Evolutionary conservation across 2,797 vertebrate species (phyloP).

Genomic region (Sebastes hubbsi): DNA sequence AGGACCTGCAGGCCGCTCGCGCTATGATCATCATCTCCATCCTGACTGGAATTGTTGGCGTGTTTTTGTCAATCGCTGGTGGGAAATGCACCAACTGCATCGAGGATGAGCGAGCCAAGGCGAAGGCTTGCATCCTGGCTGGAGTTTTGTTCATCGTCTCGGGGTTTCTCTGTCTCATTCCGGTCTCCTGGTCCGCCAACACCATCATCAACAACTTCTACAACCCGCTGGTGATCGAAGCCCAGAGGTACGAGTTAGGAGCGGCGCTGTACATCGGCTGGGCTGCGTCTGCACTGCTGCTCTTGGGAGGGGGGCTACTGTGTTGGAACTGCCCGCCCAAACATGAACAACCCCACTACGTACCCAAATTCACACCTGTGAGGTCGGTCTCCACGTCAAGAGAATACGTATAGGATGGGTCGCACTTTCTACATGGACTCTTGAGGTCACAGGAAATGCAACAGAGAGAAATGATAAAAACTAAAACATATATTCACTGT

Average conservation of each 20-base stretch:
- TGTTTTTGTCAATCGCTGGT: constrained; percentile 77
- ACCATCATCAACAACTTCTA: constrained; percentile 83
- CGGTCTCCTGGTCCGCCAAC: constrained; percentile 83
- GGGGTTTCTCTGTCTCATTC: constrained; percentile 81
- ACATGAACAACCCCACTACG: constrained; percentile 58
- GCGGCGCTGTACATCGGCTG: constrained; percentile 92
- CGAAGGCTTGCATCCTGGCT: constrained; percentile 77
- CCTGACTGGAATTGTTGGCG: constrained; percentile 73
- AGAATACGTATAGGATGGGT: constrained; percentile 71
- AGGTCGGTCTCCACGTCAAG: constrained; percentile 67
- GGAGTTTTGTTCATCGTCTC: constrained; percentile 80
- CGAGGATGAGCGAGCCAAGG: constrained; percentile 75
- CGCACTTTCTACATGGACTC: not conserved
- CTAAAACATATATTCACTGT: not conserved
- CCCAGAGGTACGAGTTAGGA: constrained; percentile 88
- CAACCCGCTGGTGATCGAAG: constrained; percentile 70
- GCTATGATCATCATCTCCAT: constrained; percentile 83
- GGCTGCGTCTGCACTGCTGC: constrained; percentile 84
- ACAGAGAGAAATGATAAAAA: not conserved
- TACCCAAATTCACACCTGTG: constrained; percentile 64
- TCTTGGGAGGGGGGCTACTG: constrained; percentile 88
- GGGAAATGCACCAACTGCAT: constrained; percentile 88
- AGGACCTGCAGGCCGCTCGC: constrained; percentile 81
- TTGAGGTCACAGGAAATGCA: not conserved
- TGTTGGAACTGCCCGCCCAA: constrained; percentile 84